phyloP scores from a whole-genome alignment of 2,797 vertebrate species.

The Danio jaintianensis region DNA sequence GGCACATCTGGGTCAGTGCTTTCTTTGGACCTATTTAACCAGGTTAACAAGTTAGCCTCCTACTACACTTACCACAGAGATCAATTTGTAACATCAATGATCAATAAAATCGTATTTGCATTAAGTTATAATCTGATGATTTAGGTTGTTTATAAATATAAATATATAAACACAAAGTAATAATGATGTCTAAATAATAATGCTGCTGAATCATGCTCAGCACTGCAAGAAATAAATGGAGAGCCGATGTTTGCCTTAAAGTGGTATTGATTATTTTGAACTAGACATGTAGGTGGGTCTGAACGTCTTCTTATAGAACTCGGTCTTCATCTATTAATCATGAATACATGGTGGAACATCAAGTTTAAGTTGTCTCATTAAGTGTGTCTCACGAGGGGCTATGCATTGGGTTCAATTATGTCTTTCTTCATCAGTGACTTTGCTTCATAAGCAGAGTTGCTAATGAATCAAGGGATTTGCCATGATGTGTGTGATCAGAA shows the following conservation, averaged over 20 bases:
- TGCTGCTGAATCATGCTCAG: background rate
- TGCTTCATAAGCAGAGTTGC: slow-evolving; percentile 35
- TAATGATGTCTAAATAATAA: slow-evolving; percentile 9
- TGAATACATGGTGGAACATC: slow-evolving; percentile 31
- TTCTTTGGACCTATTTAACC: background rate
- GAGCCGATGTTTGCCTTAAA: background rate
- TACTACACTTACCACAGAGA: background rate
- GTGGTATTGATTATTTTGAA: slow-evolving; percentile 29
- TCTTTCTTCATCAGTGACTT: slow-evolving; percentile 41
- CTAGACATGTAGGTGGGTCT: slow-evolving; percentile 3
- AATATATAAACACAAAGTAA: slow-evolving; percentile 1
- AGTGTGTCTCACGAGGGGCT: slow-evolving; percentile 12
- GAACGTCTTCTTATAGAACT: slow-evolving; percentile 16
- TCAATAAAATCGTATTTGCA: background rate
- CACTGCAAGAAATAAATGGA: background rate
- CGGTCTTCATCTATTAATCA: slow-evolving; percentile 43
- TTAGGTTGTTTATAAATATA: background rate
- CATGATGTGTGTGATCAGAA: slow-evolving; percentile 26
- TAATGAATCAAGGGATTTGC: slow-evolving; percentile 34
- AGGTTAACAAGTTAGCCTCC: background rate
- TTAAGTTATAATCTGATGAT: background rate
- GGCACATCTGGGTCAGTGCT: background rate
- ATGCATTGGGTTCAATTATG: slow-evolving; percentile 11
- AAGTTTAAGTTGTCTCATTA: slow-evolving; percentile 38
- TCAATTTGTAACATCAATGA: too few relatives aligned